Percentiles rank a stretch among this genome's conserved stretches.
Evolutionary conservation across 1,140 invertebrate genomes (phyloP).

Genomic region (Asobara japonica): DNA sequence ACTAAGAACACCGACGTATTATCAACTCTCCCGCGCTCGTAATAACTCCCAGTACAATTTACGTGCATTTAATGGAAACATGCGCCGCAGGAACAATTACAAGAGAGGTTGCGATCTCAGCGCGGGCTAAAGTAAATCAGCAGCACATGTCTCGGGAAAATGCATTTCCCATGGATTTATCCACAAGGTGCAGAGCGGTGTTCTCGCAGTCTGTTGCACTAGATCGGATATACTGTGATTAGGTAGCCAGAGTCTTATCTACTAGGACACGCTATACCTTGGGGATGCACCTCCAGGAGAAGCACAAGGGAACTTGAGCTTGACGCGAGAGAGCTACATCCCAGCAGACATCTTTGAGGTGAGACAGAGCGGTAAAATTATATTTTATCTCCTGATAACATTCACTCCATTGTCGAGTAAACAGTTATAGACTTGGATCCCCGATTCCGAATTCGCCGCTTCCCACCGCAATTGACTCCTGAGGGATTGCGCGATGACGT

Average conservation of each 20-base stretch:
- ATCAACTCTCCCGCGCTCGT: no score
- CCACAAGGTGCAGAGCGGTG: background rate
- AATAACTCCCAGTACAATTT: background rate
- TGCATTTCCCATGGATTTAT: constrained; percentile 1
- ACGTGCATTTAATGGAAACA: background rate
- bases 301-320: background rate
- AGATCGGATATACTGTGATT: background rate
- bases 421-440: no score
- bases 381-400: background rate
- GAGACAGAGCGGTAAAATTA: background rate
- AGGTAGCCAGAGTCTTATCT: background rate
- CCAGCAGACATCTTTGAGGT: background rate
- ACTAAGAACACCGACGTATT: no score
- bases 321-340: background rate
- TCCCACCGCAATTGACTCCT: no score
- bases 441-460: no score
- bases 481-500: no score
- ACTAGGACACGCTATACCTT: background rate
- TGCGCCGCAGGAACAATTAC: background rate
- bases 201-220: background rate
- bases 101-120: background rate
- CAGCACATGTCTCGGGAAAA: background rate
- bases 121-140: background rate
- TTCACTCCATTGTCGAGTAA: no score
- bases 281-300: background rate